Base-by-base conservation (phyloP, 2,888 invertebrate species). In the Epistrophe grossulariae region DNA sequence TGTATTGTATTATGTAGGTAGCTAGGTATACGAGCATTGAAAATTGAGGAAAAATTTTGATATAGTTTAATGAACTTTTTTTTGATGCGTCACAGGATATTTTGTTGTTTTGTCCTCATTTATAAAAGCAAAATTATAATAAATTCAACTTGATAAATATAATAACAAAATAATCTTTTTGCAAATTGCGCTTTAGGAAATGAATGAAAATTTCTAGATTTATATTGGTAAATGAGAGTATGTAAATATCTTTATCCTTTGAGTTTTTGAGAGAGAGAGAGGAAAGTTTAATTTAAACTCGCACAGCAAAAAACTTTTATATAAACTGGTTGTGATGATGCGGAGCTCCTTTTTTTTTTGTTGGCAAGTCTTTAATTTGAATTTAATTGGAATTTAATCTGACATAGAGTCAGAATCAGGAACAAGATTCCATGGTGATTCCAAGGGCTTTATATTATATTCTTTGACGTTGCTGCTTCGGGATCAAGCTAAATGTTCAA, bases 361-460 rank as follows among this genome's bases (percentile, higher is more conserved):
- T 70, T 19, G 45, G 43, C 70, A 48, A 70, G 79, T 24, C 74
- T 84, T 84, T 76, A 84, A 84, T 84, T 84, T 59, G 71, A 71
- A 71, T 71, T 79, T 76, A 76, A 84, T 84, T 84, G 28, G 71
- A 76, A 76, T 45, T 79, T 71, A 76, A 84, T 76, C 59, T 45
- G 73, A 38, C 38, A 74, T 40, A 31, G 68, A 55, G 62, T 74
- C 52, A 45, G 7, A 38, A 24, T 13, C 6, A 24, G 24, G 35
- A 50, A 55, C 17, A 35, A 17, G 62, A 24, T 31, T 48, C 17
- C 62, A 79, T 52, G 55, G 60, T 40, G 55, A 79, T 28, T n/a
- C 45, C 13, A 31, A 48, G 66, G 1, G 31, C 59, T 52, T 50
- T 35, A 17, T 24, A 24, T 24, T 24, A 24, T 24, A 24, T 3